phyloP scores from a whole-genome alignment of 1,140 invertebrate species.

The Triops cancriformis region DNA sequence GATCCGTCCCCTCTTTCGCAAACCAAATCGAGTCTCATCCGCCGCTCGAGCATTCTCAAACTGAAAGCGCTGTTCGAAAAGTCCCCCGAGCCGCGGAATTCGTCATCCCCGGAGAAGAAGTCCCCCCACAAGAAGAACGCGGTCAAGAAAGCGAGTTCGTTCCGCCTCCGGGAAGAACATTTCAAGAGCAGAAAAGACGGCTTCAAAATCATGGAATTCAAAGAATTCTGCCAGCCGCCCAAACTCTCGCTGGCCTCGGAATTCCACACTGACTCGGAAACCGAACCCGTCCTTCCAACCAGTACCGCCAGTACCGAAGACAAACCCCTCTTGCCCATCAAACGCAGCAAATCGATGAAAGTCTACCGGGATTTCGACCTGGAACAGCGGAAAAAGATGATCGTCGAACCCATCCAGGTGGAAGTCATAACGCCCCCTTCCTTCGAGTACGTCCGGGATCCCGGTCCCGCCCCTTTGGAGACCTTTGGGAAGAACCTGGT shows the following conservation, averaged over 20 bases:
- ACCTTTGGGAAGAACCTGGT: conserved; percentile 3
- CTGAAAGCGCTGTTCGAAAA: conserved; percentile 45
- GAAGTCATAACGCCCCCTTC: conserved; percentile 22
- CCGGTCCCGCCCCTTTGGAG: background rate
- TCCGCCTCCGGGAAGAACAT: conserved; percentile 30
- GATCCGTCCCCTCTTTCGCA: conserved; percentile 22
- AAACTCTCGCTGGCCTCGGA: conserved; percentile 15
- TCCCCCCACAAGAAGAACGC: conserved; percentile 27
- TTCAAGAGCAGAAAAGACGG: conserved; percentile 28
- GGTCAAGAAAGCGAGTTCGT: conserved; percentile 29
- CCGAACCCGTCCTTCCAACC: background rate
- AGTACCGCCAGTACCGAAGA: conserved; percentile 17
- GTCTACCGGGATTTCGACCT: conserved; percentile 29
- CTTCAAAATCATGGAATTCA: conserved; percentile 26
- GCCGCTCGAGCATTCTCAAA: conserved; percentile 43
- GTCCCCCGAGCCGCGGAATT: conserved; percentile 28
- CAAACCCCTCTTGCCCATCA: conserved; percentile 34
- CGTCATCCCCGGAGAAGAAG: conserved; percentile 29
- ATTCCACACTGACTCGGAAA: background rate
- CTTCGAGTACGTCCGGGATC: conserved; percentile 16
- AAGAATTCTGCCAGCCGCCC: conserved; percentile 24
- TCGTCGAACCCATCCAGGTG: background rate
- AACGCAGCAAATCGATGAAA: conserved; percentile 41
- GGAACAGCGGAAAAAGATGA: background rate
- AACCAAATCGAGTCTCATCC: conserved; percentile 33